Evolutionary conservation across 1,140 invertebrate genomes (phyloP), one percentile per base, ranked within the genome.

Genomic region (Brachionus rubens): DNA sequence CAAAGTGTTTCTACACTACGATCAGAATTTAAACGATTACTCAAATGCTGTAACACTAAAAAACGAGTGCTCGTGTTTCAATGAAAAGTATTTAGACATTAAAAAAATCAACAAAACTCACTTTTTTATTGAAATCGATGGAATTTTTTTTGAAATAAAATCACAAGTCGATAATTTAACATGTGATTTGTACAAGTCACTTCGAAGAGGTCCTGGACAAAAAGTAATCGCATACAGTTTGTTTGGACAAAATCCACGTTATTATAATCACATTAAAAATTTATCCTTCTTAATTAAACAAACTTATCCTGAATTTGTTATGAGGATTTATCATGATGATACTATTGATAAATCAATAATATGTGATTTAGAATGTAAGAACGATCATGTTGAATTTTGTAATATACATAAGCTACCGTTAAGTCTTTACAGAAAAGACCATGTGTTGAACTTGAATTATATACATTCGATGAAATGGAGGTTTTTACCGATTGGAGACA

Each of bases 321-420:
- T 75, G 46, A 52, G 68, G 52, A 19, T 75, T 28, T 56, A 75
- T 43, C 68, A 75, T 56, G 68, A 75, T 24, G 47, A 33, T 14
- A 52, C 68, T 14, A 50, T 75, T 14, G 36, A 75, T 12, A 36
- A 26, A 21, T 33, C 43, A 7, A 3, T 75, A n/a, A 75, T 75
- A 33, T 75, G 68, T 41, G 1, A 48, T 52, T 28, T 33, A 5
- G 68, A 75, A 52, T 75, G 68, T 16, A n/a, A 14, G 3, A 33
- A 75, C 33, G 28, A 36, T 47, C 41, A 70, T 50, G 65, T 70
- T 47, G 43, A 70, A 24, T 70, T 70, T 70, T 70, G 65, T 50
- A 33, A 70, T 33, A 46, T 70, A 28, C 36, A 70, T 4, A 50
- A 47, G n/a, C 43, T 70, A n/a, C 65, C 65, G 1, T 24, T 43